Base-by-base conservation (phyloP, 2,797 vertebrate species). In the Melanotaenia parkinsoni region DNA sequence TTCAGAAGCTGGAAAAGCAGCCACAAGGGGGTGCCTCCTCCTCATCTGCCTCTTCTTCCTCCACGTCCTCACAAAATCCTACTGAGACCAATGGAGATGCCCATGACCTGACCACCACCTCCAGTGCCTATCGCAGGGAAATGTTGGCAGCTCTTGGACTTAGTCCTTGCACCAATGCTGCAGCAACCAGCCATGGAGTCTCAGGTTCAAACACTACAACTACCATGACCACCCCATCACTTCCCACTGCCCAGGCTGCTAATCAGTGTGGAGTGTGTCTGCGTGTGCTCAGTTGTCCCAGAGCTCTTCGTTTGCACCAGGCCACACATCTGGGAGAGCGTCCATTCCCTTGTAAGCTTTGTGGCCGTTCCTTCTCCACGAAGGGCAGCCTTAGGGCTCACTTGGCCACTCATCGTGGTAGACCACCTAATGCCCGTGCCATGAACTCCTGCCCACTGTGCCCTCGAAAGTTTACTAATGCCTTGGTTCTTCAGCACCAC, bases 181-280 rank as follows among this genome's bases (percentile, higher is more conserved):
- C 81, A 59, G 26, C 67, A 26, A 80, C 74, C 59, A 76, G 83
- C 71, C 92, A 93, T 22, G 92, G 86, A 58, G 40, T 89, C 63
- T 81, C 85, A 54, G 85, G 86, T 67, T 86, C 74, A 43, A 79
- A 73, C 54, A 72, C 86, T 7, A 76, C 76, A 58, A 72, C 82
- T 33, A 76, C 67, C 10, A 76, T 47, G 3, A 51, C 72, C 3
- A 35, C 65, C 4, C 67, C 58, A 2, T 86, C 92, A 54, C 85
- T 94, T 54, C 89, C 90, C 0, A 57, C 74, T 0, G 65, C 85
- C 24, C 86, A 93, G 64, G 93, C 92, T 58, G 92, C 96, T 32
- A 98, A 97, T 88, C 97, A 98, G 88, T 98, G 97, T 67, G 95
- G 95, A 12, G 96, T 97, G 70, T 98, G 97, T 77, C 91, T 97